Percentiles rank a stretch among this genome's conserved stretches.
Conservation (phyloP, 2,888 invertebrate genomes). For the Perdita meconis region DNA sequence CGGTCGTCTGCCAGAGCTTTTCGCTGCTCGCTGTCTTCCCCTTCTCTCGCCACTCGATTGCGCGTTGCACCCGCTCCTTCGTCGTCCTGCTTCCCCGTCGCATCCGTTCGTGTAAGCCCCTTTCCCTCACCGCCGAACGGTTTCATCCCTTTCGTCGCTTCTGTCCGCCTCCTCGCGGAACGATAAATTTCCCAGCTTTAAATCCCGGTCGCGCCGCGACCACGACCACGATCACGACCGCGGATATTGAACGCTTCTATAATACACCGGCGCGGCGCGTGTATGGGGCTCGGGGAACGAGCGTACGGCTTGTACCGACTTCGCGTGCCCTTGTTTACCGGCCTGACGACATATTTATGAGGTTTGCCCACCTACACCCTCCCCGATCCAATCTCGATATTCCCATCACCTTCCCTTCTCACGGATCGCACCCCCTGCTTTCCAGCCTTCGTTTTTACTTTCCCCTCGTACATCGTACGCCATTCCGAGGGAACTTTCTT, state of each 20-base stretch:
- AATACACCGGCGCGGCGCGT: slow-evolving; percentile 35
- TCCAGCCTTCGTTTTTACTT: slow-evolving; percentile 9
- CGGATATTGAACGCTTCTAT: slow-evolving; percentile 58
- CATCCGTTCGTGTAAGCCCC: slow-evolving; percentile 26
- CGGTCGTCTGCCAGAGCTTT: slow-evolving; percentile 60
- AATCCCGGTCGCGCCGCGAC: slow-evolving; percentile 69
- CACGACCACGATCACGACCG: slow-evolving; percentile 58
- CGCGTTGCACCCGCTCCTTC: slow-evolving; percentile 19
- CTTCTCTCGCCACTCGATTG: neutral
- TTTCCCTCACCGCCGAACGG: slow-evolving; percentile 4
- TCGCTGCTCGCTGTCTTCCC: slow-evolving; percentile 34
- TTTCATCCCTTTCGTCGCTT: slow-evolving; percentile 69
- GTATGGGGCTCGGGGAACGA: slow-evolving; percentile 37
- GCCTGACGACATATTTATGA: slow-evolving; percentile 76
- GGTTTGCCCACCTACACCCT: slow-evolving; percentile 33
- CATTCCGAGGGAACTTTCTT: neutral
- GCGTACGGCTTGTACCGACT: slow-evolving; percentile 65
- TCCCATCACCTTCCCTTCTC: slow-evolving; percentile 37
- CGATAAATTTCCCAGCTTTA: slow-evolving; percentile 79
- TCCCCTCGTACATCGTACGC: neutral
- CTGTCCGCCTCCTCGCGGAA: slow-evolving; percentile 70
- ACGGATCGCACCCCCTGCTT: slow-evolving; percentile 11
- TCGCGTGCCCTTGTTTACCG: slow-evolving; percentile 74
- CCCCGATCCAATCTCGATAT: slow-evolving; percentile 72
- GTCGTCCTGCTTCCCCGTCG: slow-evolving; percentile 6